These are phyloP conservation scores for Hephaestus fuliginosus DNA, from an alignment of 2,797 vertebrate species.

Conservation along the genomic window DNA sequence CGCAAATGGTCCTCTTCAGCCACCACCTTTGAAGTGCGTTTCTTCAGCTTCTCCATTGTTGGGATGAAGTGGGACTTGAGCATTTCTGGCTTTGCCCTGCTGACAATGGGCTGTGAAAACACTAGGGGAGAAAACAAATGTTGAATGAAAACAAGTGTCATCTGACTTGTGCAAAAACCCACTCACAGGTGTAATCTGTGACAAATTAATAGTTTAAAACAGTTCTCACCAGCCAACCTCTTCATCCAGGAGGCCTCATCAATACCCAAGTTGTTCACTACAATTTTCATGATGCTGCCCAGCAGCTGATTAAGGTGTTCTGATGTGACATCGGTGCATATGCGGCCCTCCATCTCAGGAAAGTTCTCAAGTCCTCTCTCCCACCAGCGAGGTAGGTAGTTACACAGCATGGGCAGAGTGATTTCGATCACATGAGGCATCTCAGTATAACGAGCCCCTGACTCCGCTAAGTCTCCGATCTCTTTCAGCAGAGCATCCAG, in stretches of 20 bases:
- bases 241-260: constrained; percentile 99
- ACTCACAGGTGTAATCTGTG: not conserved
- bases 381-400: constrained; percentile 97
- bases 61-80: constrained; percentile 96
- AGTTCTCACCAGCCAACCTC: constrained; percentile 90
- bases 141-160: not conserved
- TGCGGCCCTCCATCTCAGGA: constrained; percentile 83
- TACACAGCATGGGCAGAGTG: constrained; percentile 96
- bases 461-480: constrained; percentile 93
- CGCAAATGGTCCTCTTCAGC: constrained; percentile 95
- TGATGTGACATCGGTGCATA: constrained; percentile 91
- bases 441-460: constrained; percentile 95
- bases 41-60: constrained; percentile 95
- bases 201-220: not conserved
- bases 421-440: constrained; percentile 98
- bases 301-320: constrained; percentile 95
- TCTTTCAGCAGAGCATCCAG: constrained; percentile 91
- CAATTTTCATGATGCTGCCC: constrained; percentile 96
- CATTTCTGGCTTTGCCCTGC: constrained; percentile 92
- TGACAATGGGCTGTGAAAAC: constrained; percentile 97
- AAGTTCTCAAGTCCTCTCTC: constrained; percentile 89
- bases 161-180: not conserved
- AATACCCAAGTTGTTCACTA: constrained; percentile 97
- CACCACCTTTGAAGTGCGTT: constrained; percentile 94
- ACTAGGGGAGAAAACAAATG: constrained; percentile 80